Evolutionary conservation across 2,888 invertebrate genomes (phyloP).

Genomic region (Tachina grossa): DNA sequence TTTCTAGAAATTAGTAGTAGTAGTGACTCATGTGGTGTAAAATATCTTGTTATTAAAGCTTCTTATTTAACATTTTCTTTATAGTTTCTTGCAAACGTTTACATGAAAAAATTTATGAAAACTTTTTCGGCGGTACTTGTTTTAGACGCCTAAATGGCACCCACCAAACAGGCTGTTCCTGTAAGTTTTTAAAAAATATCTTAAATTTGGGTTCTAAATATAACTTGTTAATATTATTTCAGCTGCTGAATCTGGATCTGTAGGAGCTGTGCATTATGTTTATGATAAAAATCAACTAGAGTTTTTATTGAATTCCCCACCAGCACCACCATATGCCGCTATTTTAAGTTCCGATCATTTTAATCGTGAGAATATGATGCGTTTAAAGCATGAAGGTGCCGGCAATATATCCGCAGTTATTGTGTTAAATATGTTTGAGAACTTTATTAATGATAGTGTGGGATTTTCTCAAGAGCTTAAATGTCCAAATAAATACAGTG

Average conservation of each 20-base stretch:
- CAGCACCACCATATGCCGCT: constrained; percentile 92
- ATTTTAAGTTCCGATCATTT: constrained; percentile 87
- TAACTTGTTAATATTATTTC: constrained; percentile 11
- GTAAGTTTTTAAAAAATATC: constrained; percentile 85
- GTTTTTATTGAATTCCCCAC: constrained; percentile 88
- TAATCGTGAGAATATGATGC: constrained; percentile 84
- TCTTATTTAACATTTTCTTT: constrained; percentile 42
- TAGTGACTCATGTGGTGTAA: constrained; percentile 46
- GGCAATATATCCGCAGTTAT: constrained; percentile 87
- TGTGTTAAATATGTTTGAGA: constrained; percentile 81
- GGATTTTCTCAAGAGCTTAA: constrained; percentile 87
- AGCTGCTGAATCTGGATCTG: constrained; percentile 87
- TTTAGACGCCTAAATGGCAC: constrained; percentile 96
- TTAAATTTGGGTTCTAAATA: neutral
- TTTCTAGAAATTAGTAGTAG: neutral
- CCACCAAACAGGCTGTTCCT: constrained; percentile 96
- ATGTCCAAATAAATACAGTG: constrained; percentile 92
- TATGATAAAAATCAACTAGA: constrained; percentile 86
- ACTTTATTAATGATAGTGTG: constrained; percentile 74
- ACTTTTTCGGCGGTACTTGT: constrained; percentile 90
- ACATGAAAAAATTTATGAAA: constrained; percentile 91
- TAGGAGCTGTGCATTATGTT: constrained; percentile 92
- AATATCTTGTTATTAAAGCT: constrained; percentile 20
- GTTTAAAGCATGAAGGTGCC: constrained; percentile 84
- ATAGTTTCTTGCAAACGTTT: constrained; percentile 83